Evolutionary conservation across 1,140 invertebrate species (phyloP), one percentile per base, ranked within the genome.

Genomic region (Paracyclopina nana): DNA sequence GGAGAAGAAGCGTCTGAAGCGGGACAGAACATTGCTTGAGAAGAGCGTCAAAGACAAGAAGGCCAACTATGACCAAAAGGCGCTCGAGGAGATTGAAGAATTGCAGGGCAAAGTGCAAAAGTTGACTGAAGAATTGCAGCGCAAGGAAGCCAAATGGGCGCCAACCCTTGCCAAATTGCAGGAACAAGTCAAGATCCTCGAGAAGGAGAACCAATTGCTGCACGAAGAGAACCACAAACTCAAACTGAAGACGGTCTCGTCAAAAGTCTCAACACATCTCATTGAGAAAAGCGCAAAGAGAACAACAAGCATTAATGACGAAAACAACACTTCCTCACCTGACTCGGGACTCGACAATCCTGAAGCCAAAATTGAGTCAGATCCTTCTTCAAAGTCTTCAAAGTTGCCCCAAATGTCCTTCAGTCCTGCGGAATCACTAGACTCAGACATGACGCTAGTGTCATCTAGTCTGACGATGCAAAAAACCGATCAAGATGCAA

Each of bases 141-240:
- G 20, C 14, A 38, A 38, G 9, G 34, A 38, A 20, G 20, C 34
- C 34, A 38, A 38, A 38, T 38, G 34, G 34, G 20, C 3, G n/a
- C 14, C 14, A 16, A 16, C 34, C 14, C 14, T 38, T 20, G 34
- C 4, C 34, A 38, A 38, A 20, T 8, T 38, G 34, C 34, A 38
- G 20, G 34, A 38, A 38, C 14, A n/a, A n/a, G 34, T 38, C 34
- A 38, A 38, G 9, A 38, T 38, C 34, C 34, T 38, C n/a, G 34
- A 38, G 20, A 38, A 38, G 8, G 34, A 38, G 34, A 38, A 38
- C 34, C 34, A 38, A 38, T 20, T 16, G 14, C 34, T 38, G n/a
- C 34, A 38, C 8, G 34, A 38, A 9, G 34, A 38, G 34, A 38
- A 38, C 34, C 20, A 38, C 34, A 38, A 38, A 20, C 34, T 38